phyloP scores from a whole-genome alignment of 2,888 invertebrate genomes.

The Trissolcus japonicus region DNA sequence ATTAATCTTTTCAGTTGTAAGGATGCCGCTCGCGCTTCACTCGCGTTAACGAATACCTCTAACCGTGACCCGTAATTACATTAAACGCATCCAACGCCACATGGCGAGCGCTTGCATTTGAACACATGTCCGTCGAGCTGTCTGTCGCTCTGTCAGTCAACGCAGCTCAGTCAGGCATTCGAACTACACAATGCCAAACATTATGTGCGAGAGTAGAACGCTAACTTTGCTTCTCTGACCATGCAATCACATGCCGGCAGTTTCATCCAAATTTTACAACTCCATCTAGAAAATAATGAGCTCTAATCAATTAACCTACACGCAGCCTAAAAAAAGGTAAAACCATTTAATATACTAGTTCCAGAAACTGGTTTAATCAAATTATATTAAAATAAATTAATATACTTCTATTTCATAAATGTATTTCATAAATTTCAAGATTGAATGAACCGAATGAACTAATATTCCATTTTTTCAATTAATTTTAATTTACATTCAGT shows the following conservation, averaged over 20 bases:
- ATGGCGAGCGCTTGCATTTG: constrained; percentile 58
- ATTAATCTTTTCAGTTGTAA: constrained; percentile 55
- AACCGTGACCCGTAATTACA: constrained; percentile 61
- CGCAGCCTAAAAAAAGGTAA: too few species aligned
- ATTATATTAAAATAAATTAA: too few species aligned
- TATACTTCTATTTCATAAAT: too few species aligned
- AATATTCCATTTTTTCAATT: too few species aligned
- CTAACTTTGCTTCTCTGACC: constrained; percentile 56
- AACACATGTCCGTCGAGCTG: constrained; percentile 58
- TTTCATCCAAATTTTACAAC: constrained; percentile 34
- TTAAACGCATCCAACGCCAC: constrained; percentile 60
- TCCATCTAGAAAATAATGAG: too few species aligned
- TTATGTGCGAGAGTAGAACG: constrained; percentile 58
- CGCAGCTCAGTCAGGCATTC: constrained; percentile 55
- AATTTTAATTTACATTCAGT: too few species aligned
- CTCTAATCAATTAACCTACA: constrained; percentile 4
- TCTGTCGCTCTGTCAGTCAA: constrained; percentile 57
- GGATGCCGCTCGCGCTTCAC: constrained; percentile 58
- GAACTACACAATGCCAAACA: constrained; percentile 59
- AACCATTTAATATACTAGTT: too few species aligned
- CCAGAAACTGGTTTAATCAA: too few species aligned
- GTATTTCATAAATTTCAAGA: too few species aligned
- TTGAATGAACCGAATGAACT: too few species aligned
- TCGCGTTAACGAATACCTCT: constrained; percentile 61
- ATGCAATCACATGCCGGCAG: constrained; percentile 48